These are phyloP conservation scores for Puma concolor DNA, from an alignment of 2,113 vertebrate species.

Conservation along the genomic window DNA sequence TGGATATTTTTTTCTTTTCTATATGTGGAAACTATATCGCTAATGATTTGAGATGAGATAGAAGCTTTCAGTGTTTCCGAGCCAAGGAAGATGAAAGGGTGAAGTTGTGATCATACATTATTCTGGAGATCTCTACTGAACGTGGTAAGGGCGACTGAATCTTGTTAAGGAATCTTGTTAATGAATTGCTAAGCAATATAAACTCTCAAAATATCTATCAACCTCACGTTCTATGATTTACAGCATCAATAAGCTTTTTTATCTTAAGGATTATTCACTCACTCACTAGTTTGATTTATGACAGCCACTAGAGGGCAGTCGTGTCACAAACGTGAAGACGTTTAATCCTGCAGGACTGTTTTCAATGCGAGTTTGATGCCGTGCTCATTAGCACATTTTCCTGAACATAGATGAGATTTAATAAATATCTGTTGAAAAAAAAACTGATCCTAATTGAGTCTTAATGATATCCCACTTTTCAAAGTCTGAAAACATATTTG, in stretches of 20 bases:
- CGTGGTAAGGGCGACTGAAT: not conserved
- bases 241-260: not conserved
- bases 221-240: not conserved
- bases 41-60: constrained; percentile 37
- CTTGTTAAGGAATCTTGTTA: not conserved
- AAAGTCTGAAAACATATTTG: not conserved
- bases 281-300: not conserved
- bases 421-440: not conserved
- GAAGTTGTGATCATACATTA: not conserved
- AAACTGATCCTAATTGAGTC: not conserved
- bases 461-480: not conserved
- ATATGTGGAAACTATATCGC: not conserved
- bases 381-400: not conserved
- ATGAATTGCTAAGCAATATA: constrained; percentile 31
- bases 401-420: not conserved
- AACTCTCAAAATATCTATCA: constrained; percentile 22
- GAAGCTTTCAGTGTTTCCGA: not conserved
- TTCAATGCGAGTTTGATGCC: no score
- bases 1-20: not conserved
- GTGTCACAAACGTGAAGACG: not conserved
- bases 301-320: constrained; percentile 66
- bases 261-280: not conserved
- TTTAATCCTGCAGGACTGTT: not conserved
- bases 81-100: not conserved
- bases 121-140: constrained; percentile 12